Percentiles rank a stretch among this genome's conserved stretches.
Conservation (phyloP, 2,113 vertebrate genomes). For the Spea bombifrons region DNA sequence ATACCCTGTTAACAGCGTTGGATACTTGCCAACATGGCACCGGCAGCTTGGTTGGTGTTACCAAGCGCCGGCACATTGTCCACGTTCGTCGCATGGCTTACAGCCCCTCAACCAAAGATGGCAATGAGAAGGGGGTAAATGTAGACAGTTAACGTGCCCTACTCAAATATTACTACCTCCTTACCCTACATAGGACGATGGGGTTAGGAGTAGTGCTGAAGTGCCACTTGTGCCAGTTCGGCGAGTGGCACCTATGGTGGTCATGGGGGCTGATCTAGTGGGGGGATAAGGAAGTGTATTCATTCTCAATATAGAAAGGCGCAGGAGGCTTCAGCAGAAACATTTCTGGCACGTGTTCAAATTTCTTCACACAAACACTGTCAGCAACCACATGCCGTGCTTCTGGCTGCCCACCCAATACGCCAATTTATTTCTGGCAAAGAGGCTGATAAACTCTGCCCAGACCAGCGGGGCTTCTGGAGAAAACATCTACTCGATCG, state of each 20-base stretch:
- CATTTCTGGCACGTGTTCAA: slow-evolving; percentile 18
- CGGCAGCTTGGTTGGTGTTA: too few species aligned
- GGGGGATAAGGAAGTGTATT: slow-evolving; percentile 19
- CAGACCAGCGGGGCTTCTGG: slow-evolving; percentile 5
- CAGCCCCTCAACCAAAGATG: too few species aligned
- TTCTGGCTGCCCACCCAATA: slow-evolving; percentile 3
- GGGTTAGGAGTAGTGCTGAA: background rate
- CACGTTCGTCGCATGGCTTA: too few species aligned
- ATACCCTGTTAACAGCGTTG: too few species aligned
- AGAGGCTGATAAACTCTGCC: background rate
- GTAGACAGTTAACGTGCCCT: too few species aligned
- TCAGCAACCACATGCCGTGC: background rate
- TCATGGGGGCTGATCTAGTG: background rate
- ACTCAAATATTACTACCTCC: background rate
- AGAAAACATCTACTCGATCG: background rate
- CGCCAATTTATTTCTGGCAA: slow-evolving; percentile 28
- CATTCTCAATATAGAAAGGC: slow-evolving; percentile 12
- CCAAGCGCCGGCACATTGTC: too few species aligned
- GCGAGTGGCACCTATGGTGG: background rate
- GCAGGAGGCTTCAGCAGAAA: background rate
- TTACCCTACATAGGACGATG: background rate
- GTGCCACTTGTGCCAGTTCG: slow-evolving; percentile 1
- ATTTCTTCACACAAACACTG: slow-evolving; percentile 12
- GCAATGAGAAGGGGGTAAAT: too few species aligned
- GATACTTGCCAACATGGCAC: too few species aligned